Percentiles rank a stretch among this genome's conserved stretches.
phyloP scores from a whole-genome alignment of 2,797 vertebrate species.

The Dendrocincla fuliginosa region DNA sequence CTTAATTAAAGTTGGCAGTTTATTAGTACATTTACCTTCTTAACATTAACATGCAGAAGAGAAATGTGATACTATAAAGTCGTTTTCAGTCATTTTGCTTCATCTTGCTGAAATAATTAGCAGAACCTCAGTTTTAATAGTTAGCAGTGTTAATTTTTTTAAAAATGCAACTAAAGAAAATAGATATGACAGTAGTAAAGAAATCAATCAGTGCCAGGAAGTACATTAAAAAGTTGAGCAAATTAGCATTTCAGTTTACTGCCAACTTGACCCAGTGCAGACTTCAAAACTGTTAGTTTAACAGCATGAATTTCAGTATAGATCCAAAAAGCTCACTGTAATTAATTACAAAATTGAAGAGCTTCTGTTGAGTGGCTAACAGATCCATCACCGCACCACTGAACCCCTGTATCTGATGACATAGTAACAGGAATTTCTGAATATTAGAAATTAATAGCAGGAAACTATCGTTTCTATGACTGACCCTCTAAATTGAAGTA shows the following conservation, averaged over 20 bases:
- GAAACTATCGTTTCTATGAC: background rate
- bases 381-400: background rate
- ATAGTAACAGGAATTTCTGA: background rate
- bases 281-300: constrained; percentile 24
- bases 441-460: background rate
- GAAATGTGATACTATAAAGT: background rate
- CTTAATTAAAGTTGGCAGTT: constrained; percentile 16
- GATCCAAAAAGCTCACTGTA: background rate
- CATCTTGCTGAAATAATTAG: constrained; percentile 29
- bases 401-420: background rate
- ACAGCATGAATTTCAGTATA: background rate
- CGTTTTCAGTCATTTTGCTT: background rate
- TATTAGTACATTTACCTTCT: constrained; percentile 17
- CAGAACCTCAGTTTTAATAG: constrained; percentile 12
- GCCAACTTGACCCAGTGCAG: background rate
- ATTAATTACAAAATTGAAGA: background rate
- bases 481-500: background rate
- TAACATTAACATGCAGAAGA: background rate
- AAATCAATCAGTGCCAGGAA: constrained; percentile 31
- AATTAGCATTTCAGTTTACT: constrained; percentile 29
- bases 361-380: background rate
- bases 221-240: constrained; percentile 12
- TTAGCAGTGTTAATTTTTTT: background rate
- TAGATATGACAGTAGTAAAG: background rate
- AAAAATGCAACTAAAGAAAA: constrained; percentile 22